These are phyloP conservation scores for Drosophila algonquin DNA, from an alignment of 2,888 invertebrate species.

Conservation along the genomic window DNA sequence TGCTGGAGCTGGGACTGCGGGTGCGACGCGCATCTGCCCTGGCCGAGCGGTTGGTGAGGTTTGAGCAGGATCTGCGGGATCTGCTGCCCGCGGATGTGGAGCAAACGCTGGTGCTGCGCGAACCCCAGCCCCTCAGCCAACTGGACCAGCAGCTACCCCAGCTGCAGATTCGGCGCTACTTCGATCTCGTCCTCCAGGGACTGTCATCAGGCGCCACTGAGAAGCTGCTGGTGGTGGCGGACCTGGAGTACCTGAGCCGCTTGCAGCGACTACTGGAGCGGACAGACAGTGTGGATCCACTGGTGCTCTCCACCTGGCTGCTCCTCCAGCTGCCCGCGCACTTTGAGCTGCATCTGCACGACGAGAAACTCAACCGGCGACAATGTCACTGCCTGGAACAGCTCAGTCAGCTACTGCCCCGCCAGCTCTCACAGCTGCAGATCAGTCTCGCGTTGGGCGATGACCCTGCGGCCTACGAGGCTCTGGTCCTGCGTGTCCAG, in stretches of 20 bases:
- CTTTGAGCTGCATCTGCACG: conserved; percentile 76
- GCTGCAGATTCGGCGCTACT: conserved; percentile 65
- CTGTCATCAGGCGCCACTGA: conserved; percentile 13
- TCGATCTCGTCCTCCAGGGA: conserved; percentile 58
- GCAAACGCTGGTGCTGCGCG: conserved; percentile 60
- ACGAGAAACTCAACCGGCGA: conserved; percentile 58
- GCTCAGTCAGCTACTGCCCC: conserved; percentile 69
- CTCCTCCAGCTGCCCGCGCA: conserved; percentile 76
- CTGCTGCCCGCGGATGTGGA: conserved; percentile 36
- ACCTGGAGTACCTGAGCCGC: conserved; percentile 58
- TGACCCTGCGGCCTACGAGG: conserved; percentile 45
- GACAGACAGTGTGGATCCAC: conserved; percentile 28
- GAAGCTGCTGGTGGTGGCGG: conserved; percentile 71
- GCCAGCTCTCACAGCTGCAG: conserved; percentile 60
- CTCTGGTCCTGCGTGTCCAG: conserved; percentile 40
- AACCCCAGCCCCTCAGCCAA: conserved; percentile 66
- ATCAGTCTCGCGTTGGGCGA: conserved; percentile 63
- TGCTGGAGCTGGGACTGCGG: conserved; percentile 74
- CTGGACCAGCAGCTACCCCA: conserved; percentile 58
- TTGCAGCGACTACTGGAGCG: conserved; percentile 49
- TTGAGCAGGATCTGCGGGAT: conserved; percentile 65
- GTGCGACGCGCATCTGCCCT: conserved; percentile 72
- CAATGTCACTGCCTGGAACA: conserved; percentile 70
- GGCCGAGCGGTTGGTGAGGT: conserved; percentile 71
- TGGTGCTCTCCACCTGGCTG: conserved; percentile 72